Evolutionary conservation across 92 coral and sea anemone species (phyloP).

Genomic region (Parazoanthus atlanticus): DNA sequence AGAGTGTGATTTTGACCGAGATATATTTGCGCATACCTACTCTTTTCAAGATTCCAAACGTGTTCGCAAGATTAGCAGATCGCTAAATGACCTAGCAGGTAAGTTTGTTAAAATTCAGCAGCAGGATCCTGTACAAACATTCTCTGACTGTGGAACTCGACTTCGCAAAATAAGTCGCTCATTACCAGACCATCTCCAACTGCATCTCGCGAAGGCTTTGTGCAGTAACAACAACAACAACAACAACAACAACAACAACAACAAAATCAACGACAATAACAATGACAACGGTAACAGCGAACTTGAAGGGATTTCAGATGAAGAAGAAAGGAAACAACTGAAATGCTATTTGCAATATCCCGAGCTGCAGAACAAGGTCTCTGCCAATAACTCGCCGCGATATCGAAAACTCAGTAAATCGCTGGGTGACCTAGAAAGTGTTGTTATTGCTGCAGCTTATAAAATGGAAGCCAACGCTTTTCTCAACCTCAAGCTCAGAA

Average conservation of each 20-base stretch:
- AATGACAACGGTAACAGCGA: not conserved
- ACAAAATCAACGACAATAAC: not conserved
- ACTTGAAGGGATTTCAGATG: not conserved
- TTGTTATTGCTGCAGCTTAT: not conserved
- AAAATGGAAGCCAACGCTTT: constrained; percentile 17
- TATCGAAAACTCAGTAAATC: constrained; percentile 15
- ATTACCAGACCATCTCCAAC: not conserved
- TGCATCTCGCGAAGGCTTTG: not conserved
- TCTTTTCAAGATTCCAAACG: not conserved
- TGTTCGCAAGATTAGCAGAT: constrained; percentile 6
- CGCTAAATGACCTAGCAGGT: not conserved
- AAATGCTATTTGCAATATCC: not conserved
- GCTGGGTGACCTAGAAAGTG: not conserved
- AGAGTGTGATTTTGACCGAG: not conserved
- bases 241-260: not conserved
- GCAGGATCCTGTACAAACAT: not conserved
- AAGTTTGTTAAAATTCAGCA: not conserved
- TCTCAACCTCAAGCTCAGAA: not conserved
- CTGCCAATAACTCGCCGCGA: not conserved
- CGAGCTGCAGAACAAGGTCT: not conserved
- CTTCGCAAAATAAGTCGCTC: constrained; percentile 14
- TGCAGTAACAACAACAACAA: not conserved
- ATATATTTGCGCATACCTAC: not conserved
- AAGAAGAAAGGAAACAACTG: not conserved
- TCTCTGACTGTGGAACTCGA: not conserved